Percentiles rank a stretch among this genome's conserved stretches.
phyloP scores from a whole-genome alignment of 2,113 vertebrate species.

The Talpa occidentalis region DNA sequence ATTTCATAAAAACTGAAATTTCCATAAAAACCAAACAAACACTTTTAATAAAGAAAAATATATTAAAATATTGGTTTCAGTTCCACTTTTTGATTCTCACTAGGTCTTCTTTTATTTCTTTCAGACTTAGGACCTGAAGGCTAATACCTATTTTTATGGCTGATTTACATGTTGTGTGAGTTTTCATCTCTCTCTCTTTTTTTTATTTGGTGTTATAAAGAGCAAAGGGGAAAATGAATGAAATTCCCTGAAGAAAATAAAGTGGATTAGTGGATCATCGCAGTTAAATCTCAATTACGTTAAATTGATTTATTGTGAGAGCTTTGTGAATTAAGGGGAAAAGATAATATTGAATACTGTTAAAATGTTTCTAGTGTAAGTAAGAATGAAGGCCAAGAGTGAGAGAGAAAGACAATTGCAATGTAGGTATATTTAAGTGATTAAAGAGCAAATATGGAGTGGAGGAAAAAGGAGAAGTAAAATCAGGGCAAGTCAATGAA shows the following conservation, averaged over 20 bases:
- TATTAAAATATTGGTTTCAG: slow-evolving; percentile 49
- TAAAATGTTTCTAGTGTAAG: slow-evolving; percentile 3
- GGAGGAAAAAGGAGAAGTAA: slow-evolving; percentile 53
- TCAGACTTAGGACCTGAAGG: background rate
- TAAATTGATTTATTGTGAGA: background rate
- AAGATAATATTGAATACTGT: background rate
- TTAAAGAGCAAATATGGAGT: background rate
- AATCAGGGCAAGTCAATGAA: slow-evolving; percentile 56
- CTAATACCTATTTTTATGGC: slow-evolving; percentile 33
- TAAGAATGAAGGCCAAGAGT: background rate
- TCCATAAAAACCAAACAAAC: slow-evolving; percentile 49
- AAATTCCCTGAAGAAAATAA: slow-evolving; percentile 33
- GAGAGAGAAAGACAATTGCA: background rate
- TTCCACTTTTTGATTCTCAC: slow-evolving; percentile 53
- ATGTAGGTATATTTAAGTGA: background rate
- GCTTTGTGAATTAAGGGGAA: background rate
- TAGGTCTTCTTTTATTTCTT: slow-evolving; percentile 31
- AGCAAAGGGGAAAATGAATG: background rate
- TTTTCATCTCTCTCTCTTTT: slow-evolving; percentile 2
- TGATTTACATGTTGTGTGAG: slow-evolving; percentile 40
- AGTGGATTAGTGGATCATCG: background rate
- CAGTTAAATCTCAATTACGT: slow-evolving; percentile 13
- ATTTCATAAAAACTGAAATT: background rate
- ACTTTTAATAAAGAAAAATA: slow-evolving; percentile 51
- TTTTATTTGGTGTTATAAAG: background rate